Evolutionary conservation across 2,797 vertebrate species (phyloP).

Genomic region (Chromobotia macracanthus): DNA sequence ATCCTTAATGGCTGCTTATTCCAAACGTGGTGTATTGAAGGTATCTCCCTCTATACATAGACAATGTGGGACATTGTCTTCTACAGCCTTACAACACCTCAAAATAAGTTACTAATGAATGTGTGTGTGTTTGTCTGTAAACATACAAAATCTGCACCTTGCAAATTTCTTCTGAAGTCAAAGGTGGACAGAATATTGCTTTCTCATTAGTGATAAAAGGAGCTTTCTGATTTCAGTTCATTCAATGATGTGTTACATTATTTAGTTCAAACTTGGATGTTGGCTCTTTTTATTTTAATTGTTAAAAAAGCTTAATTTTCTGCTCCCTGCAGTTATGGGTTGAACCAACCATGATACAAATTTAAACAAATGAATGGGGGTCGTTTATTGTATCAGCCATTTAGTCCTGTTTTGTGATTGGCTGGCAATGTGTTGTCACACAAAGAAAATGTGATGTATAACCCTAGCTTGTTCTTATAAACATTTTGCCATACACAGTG

Average conservation of each 20-base stretch:
- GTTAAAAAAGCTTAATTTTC: neutral
- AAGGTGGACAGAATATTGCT: neutral
- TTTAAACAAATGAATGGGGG: neutral
- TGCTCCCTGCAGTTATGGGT: neutral
- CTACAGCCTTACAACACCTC: slow-evolving; percentile 37
- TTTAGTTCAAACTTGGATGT: neutral
- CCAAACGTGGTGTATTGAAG: slow-evolving; percentile 4
- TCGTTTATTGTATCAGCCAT: neutral
- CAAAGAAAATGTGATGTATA: slow-evolving; percentile 46
- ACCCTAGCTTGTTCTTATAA: slow-evolving; percentile 57
- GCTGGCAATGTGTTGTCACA: slow-evolving; percentile 28
- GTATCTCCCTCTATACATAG: neutral
- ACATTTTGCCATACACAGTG: slow-evolving; percentile 68
- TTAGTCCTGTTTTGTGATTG: slow-evolving; percentile 1
- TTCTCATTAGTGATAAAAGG: neutral
- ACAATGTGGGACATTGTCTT: slow-evolving; percentile 27
- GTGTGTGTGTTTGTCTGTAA: slow-evolving; percentile 32
- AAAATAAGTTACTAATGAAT: slow-evolving; percentile 6
- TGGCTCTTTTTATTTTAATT: no score
- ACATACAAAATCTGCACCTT: no score
- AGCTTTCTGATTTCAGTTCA: neutral
- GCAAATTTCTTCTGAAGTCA: slow-evolving; percentile 9
- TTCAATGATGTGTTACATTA: no score
- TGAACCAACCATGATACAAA: neutral
- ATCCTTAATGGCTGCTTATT: slow-evolving; percentile 33